phyloP scores from a whole-genome alignment of 1,140 invertebrate genomes.

The Drosophila kanapiae region DNA sequence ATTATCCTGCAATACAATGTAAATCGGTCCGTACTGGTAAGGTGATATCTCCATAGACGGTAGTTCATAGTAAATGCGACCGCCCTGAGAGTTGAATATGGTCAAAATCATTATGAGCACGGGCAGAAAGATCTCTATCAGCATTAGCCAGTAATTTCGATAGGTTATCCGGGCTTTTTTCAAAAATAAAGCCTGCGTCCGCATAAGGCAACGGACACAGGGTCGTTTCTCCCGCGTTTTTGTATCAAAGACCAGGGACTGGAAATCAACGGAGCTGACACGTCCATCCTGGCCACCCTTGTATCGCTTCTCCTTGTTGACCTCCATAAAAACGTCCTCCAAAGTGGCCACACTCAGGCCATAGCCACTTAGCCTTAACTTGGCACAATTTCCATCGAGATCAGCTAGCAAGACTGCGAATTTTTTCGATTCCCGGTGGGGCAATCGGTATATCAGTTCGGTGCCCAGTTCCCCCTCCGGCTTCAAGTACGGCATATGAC shows the following conservation, averaged over 20 bases:
- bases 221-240: neutral
- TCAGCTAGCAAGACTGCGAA: slow-evolving; percentile 46
- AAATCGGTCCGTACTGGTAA: neutral
- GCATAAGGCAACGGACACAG: slow-evolving; percentile 2
- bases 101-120: slow-evolving; percentile 87
- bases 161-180: slow-evolving; percentile 87
- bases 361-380: slow-evolving; percentile 89
- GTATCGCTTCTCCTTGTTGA: slow-evolving; percentile 14
- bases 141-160: slow-evolving; percentile 86
- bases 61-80: slow-evolving; percentile 18
- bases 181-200: slow-evolving; percentile 87
- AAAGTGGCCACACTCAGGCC: slow-evolving; percentile 97
- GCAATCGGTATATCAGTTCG: slow-evolving; percentile 71
- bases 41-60: slow-evolving; percentile 24
- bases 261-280: neutral
- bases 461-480: slow-evolving; percentile 68
- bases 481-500: slow-evolving; percentile 64
- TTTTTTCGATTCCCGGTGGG: slow-evolving; percentile 45
- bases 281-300: neutral
- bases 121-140: slow-evolving; percentile 87
- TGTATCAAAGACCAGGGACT: slow-evolving; percentile 18
- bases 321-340: slow-evolving; percentile 93
- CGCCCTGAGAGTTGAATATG: slow-evolving; percentile 84
- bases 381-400: slow-evolving; percentile 48
- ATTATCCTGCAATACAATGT: slow-evolving; percentile 14